phyloP scores from a whole-genome alignment of 2,888 invertebrate genomes.

The Scelioninae gen. 1 region DNA sequence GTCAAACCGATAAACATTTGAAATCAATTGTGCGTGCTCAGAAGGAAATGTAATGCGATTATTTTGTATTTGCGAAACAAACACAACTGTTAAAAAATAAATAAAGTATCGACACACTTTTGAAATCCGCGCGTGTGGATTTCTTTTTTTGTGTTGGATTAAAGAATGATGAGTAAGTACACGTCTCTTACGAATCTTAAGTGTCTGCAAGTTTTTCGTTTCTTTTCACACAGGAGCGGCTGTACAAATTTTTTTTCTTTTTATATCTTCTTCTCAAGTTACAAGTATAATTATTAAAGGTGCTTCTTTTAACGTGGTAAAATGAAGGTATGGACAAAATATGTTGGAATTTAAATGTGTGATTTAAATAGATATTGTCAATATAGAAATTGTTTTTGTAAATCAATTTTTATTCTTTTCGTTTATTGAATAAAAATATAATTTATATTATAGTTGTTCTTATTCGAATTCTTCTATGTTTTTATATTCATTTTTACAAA shows the following conservation, averaged over 20 bases:
- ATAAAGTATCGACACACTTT: slow-evolving; percentile 16
- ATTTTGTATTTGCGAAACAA: slow-evolving; percentile 17
- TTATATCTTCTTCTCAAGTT: neutral
- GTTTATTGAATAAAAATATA: no score
- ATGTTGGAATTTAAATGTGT: no score
- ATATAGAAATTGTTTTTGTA: no score
- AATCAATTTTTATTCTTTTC: no score
- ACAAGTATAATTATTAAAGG: no score
- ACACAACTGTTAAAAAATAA: slow-evolving; percentile 11
- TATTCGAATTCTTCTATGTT: no score
- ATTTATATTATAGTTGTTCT: no score
- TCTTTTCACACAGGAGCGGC: slow-evolving; percentile 11
- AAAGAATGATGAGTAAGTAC: slow-evolving; percentile 38
- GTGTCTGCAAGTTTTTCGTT: slow-evolving; percentile 1
- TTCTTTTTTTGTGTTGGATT: slow-evolving; percentile 20
- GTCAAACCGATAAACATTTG: slow-evolving; percentile 27
- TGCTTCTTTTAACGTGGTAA: no score
- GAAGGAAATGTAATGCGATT: slow-evolving; percentile 22
- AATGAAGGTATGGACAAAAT: no score
- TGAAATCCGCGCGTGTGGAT: slow-evolving; percentile 16
- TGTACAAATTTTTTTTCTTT: neutral
- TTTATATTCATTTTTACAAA: no score
- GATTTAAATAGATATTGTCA: no score
- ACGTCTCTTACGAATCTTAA: slow-evolving; percentile 3
- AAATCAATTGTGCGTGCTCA: slow-evolving; percentile 40